Base-by-base conservation (phyloP, 2,888 invertebrate genomes). In the Serrognathus titanus region DNA sequence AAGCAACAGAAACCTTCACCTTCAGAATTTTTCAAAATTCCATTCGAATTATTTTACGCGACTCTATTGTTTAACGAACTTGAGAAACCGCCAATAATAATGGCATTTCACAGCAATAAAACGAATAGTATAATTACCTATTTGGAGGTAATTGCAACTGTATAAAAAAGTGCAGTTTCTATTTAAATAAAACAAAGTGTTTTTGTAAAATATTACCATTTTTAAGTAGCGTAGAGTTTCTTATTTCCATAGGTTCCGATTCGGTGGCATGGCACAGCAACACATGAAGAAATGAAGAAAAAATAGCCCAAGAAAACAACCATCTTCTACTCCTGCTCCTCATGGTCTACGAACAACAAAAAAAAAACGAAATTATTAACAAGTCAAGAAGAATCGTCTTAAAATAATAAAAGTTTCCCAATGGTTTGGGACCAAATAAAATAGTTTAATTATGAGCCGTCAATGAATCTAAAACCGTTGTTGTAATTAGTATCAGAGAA, bases 251-350 rank as follows among this genome's bases (percentile, higher is more conserved):
- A 6, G 48, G 57, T n/a, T 60, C 61, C 1, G 48, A 57, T n/a
- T 60, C 61, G 2, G 60, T 55, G 36, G 66, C 61, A 48, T 69
- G 67, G 50, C 69, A 65, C 2, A 60, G 58, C 16, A 61, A 63
- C 35, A 66, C 53, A 46, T 64, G 66, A 5, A 70, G 62, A 43
- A 66, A 57, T 11, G 63, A 59, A 41, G 58, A 62, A n/a, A 67
- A 57, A 43, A 73, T 58, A 39, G 66, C 67, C 71, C 71, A 72
- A 50, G 66, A 62, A 45, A 68, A 63, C 58, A 73, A 63, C 71
- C 74, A 73, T 63, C 70, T 63, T 51, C 67, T 66, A 61, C 70
- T 71, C 62, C 68, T 68, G 54, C 66, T 67, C 57, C 69, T 70
- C 74, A 74, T 75, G 60, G 60, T 71, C 71, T 72, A 68, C 41